Percentiles rank a stretch among this genome's conserved stretches.
Evolutionary conservation across 2,888 invertebrate species (phyloP).

Genomic region (Agrochola macilenta): DNA sequence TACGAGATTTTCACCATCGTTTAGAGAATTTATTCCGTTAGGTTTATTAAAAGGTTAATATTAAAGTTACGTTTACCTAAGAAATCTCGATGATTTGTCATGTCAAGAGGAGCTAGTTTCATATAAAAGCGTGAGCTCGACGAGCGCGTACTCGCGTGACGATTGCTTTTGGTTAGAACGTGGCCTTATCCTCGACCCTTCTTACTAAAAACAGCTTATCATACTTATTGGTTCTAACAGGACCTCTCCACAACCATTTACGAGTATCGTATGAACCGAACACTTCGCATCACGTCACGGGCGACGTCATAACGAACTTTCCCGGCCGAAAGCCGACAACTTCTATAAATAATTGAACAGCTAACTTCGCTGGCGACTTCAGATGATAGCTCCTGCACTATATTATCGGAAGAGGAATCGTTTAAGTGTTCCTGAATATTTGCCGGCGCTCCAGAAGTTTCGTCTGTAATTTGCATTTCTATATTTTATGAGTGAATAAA

Average conservation of each 20-base stretch:
- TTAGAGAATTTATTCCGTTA: no score
- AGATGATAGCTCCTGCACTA: constrained; percentile 66
- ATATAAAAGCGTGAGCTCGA: neutral
- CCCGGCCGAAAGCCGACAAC: constrained; percentile 60
- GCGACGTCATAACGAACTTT: constrained; percentile 47
- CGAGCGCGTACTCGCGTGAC: neutral
- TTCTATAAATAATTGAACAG: constrained; percentile 74
- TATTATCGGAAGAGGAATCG: constrained; percentile 61
- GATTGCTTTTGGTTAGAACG: neutral
- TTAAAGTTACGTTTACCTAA: no score
- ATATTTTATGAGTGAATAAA: constrained; percentile 58
- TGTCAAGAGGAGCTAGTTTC: neutral
- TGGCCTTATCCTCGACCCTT: neutral
- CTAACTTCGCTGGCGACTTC: constrained; percentile 65
- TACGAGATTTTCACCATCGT: no score
- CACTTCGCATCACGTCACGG: constrained; percentile 31
- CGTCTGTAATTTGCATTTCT: constrained; percentile 59
- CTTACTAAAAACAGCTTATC: constrained; percentile 3
- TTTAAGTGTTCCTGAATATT: constrained; percentile 63
- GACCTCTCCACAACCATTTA: constrained; percentile 33
- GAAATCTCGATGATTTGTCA: no score
- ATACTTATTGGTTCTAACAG: constrained; percentile 22
- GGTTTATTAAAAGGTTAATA: no score
- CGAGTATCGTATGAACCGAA: constrained; percentile 25
- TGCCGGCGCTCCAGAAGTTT: constrained; percentile 48